These are phyloP conservation scores for Myocastor coypus DNA, from an alignment of 2,113 vertebrate species.

Conservation along the genomic window DNA sequence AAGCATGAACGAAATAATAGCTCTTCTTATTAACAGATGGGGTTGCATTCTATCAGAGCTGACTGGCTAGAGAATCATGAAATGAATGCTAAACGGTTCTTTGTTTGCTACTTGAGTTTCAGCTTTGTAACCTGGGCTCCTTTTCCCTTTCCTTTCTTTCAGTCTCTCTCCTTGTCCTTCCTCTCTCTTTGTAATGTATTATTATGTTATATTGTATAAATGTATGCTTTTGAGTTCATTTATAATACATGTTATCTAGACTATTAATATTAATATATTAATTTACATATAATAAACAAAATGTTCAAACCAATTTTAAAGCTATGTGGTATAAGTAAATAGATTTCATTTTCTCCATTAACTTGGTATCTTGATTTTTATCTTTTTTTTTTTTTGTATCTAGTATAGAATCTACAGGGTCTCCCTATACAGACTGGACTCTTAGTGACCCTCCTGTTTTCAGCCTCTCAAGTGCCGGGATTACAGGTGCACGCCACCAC, in stretches of 20 bases:
- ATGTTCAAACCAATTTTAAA: constrained; percentile 19
- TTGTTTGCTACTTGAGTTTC: neutral
- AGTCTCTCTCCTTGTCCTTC: neutral
- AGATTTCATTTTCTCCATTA: constrained; percentile 1
- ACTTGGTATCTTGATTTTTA: neutral
- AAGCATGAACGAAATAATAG: neutral
- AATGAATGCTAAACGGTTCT: neutral
- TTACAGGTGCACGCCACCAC: no score
- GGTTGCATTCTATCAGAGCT: neutral
- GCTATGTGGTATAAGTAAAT: neutral
- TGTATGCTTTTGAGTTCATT: neutral
- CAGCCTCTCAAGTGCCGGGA: no score
- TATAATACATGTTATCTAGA: neutral
- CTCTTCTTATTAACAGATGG: neutral
- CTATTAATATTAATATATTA: neutral
- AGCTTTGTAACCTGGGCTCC: neutral
- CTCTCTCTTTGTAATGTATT: neutral
- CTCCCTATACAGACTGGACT: no score
- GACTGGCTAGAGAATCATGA: neutral
- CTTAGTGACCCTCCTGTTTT: no score
- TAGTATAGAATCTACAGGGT: no score
- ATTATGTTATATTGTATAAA: neutral
- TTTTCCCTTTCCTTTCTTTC: neutral
- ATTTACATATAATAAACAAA: neutral
- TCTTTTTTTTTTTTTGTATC: no score